These are phyloP conservation scores for Penaeus monodon DNA, from an alignment of 2,888 invertebrate species.

Conservation along the genomic window DNA sequence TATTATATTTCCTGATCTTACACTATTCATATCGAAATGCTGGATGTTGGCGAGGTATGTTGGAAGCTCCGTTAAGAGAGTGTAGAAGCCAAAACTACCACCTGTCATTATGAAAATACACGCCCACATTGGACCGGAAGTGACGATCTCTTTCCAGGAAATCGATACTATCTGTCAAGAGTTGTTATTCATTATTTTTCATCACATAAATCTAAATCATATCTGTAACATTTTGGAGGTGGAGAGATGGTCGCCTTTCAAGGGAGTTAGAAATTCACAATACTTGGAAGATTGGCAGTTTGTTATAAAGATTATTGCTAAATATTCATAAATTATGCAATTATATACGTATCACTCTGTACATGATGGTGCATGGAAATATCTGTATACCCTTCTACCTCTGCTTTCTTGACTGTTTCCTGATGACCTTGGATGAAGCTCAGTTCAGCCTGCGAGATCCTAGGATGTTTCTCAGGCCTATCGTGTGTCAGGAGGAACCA, in stretches of 20 bases:
- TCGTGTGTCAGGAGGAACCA: constrained; percentile 73
- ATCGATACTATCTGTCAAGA: constrained; percentile 17
- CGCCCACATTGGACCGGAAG: constrained; percentile 46
- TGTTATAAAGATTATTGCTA: too few relatives aligned
- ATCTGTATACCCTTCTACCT: neutral
- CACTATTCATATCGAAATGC: constrained; percentile 57
- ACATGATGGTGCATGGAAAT: neutral
- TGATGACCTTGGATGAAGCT: neutral
- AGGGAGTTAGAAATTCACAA: too few relatives aligned
- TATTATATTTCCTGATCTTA: constrained; percentile 3
- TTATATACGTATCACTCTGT: neutral
- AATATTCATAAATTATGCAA: neutral
- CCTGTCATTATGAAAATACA: constrained; percentile 48
- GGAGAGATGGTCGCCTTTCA: too few relatives aligned
- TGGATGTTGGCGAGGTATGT: constrained; percentile 62
- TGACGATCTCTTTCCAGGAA: constrained; percentile 49
- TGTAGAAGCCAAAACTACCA: constrained; percentile 62
- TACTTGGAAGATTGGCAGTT: too few relatives aligned
- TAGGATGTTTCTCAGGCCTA: constrained; percentile 73
- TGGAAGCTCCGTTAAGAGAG: constrained; percentile 62
- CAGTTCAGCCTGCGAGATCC: constrained; percentile 69
- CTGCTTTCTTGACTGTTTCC: neutral
- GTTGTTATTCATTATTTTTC: too few relatives aligned
- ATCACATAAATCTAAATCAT: too few relatives aligned
- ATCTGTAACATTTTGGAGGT: too few relatives aligned